Conservation (phyloP, 1,140 invertebrate genomes). For the Lepidurus packardi region DNA sequence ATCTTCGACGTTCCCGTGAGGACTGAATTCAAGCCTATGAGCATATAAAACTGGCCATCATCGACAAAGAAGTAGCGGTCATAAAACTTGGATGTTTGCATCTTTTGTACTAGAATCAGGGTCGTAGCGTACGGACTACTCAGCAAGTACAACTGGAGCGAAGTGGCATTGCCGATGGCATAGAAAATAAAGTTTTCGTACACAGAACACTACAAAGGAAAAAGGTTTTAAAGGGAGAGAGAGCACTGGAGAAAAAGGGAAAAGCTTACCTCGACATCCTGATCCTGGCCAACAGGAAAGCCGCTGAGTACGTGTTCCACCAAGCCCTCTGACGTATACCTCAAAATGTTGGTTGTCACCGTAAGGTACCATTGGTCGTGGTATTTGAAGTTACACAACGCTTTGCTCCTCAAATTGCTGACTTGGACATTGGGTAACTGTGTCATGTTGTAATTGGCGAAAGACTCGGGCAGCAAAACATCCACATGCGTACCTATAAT, state of each 20-base stretch:
- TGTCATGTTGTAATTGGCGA: neutral
- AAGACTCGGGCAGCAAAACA: neutral
- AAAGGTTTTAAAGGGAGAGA: neutral
- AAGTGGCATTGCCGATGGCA: neutral
- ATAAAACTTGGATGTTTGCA: neutral
- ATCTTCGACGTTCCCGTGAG: neutral
- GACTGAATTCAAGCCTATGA: neutral
- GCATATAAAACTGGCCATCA: neutral
- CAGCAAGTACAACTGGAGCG: neutral
- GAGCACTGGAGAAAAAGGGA: neutral
- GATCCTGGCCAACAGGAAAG: neutral
- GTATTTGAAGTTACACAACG: neutral
- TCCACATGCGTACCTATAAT: neutral
- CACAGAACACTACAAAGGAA: neutral
- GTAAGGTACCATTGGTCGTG: slow-evolving; percentile 8
- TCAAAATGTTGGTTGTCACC: slow-evolving; percentile 8
- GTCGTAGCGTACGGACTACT: neutral
- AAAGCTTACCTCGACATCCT: neutral
- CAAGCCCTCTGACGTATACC: neutral
- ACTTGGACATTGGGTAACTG: neutral
- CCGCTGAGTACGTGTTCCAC: neutral
- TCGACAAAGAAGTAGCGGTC: neutral
- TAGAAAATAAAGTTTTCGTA: slow-evolving; percentile 6
- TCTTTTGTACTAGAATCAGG: neutral
- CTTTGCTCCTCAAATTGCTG: neutral